Evolutionary conservation across 2,113 vertebrate species (phyloP).

Genomic region (Sterrhoptilus dennistouni): DNA sequence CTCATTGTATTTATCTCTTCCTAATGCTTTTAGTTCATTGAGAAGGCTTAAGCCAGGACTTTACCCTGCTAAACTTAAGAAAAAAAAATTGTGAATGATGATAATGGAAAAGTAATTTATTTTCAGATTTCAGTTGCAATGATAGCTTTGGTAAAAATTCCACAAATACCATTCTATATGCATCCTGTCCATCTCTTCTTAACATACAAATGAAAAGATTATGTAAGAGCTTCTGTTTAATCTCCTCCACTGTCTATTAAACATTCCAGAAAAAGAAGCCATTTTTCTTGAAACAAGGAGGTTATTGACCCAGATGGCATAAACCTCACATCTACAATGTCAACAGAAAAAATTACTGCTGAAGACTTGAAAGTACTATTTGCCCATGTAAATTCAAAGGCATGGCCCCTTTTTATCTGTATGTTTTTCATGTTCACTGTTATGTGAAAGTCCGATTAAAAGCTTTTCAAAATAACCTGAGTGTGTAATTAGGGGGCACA

Average conservation of each 20-base stretch:
- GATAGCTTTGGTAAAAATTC: constrained; percentile 5
- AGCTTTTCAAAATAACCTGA: constrained; percentile 67
- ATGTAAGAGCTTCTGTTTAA: constrained; percentile 52
- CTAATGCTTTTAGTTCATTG: constrained; percentile 30
- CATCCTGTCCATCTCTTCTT: neutral
- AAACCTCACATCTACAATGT: constrained; percentile 62
- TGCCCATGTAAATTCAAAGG: constrained; percentile 64
- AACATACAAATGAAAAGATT: constrained; percentile 66
- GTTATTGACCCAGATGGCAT: constrained; percentile 40
- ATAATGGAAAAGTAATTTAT: constrained; percentile 2
- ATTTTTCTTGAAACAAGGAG: constrained; percentile 58
- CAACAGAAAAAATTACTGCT: constrained; percentile 50
- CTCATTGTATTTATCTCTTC: constrained; percentile 12
- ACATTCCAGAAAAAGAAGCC: constrained; percentile 43
- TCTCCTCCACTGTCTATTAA: constrained; percentile 54
- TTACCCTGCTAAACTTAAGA: neutral
- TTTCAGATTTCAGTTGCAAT: neutral
- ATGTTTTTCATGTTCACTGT: constrained; percentile 47
- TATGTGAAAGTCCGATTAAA: constrained; percentile 68
- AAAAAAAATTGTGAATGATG: neutral
- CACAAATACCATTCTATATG: constrained; percentile 38
- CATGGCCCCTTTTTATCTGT: constrained; percentile 53
- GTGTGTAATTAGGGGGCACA: constrained; percentile 67
- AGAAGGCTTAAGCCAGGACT: neutral
- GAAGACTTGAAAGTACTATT: constrained; percentile 50